phyloP scores from a whole-genome alignment of 1,140 invertebrate genomes.

The Drosophila ananassae region DNA sequence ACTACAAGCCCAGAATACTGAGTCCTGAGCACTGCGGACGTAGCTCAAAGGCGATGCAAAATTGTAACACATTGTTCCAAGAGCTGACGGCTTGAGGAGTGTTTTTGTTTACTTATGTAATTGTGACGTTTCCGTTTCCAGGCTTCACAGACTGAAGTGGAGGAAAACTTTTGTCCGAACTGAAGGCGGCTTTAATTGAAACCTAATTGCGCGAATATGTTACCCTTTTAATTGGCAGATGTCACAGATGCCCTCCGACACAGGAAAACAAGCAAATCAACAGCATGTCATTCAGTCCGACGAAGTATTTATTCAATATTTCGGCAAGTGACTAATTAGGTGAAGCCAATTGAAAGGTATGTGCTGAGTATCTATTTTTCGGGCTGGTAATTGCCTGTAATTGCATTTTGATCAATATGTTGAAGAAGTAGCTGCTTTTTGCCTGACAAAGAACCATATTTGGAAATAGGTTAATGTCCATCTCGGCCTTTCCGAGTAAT shows the following conservation, averaged over 20 bases:
- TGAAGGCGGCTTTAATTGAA: conserved; percentile 67
- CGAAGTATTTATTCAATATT: conserved; percentile 67
- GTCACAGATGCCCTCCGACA: background rate
- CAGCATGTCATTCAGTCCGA: conserved; percentile 26
- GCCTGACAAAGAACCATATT: conserved; percentile 34
- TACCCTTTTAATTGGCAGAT: conserved; percentile 42
- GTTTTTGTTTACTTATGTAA: conserved; percentile 81
- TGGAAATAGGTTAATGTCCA: conserved; percentile 1
- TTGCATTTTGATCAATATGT: conserved; percentile 60
- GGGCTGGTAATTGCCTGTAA: conserved; percentile 68
- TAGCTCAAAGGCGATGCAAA: conserved; percentile 58
- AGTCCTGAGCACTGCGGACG: conserved; percentile 3
- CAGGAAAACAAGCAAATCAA: conserved; percentile 21
- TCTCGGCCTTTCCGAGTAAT: background rate
- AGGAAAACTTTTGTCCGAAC: conserved; percentile 28
- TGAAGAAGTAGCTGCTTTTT: conserved; percentile 28
- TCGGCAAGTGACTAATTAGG: conserved; percentile 63
- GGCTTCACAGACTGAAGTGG: background rate
- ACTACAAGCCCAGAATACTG: conserved; percentile 6
- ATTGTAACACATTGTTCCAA: conserved; percentile 76
- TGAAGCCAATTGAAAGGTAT: conserved; percentile 39
- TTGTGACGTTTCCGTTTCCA: conserved; percentile 62
- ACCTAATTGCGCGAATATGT: conserved; percentile 50
- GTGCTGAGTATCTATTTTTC: conserved; percentile 12
- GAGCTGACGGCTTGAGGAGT: conserved; percentile 46